Evolutionary conservation across 2,113 vertebrate species (phyloP), one percentile per base, ranked within the genome.

Genomic region (Chamaea fasciata): DNA sequence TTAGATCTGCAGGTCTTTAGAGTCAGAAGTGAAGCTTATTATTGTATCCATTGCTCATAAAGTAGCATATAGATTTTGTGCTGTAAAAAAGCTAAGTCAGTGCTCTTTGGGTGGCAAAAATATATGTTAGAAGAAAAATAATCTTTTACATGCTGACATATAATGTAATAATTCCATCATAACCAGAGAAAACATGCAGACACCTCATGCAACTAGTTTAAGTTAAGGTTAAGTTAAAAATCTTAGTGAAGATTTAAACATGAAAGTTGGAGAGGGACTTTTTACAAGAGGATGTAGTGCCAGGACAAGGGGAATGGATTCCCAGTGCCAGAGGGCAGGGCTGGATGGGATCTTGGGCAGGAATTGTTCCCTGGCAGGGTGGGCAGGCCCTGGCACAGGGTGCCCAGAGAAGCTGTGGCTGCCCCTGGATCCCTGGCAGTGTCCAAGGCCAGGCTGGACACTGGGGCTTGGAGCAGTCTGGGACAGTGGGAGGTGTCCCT

Each of bases 11-110:
- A 86, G 88, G 57, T 86, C 55, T 93, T 95, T 88, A 86, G 67
- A 92, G 88, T 87, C 75, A 95, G 46, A 90, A 92, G 83, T 80
- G 78, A 50, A 82, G 74, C 88, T 91, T 96, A 96, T 92, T 95
- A 93, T 76, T 96, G 69, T 96, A 95, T 89, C 81, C 56, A 59
- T 59, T 95, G 74, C 92, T 96, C 94, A 95, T 97, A 94, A 97
- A 94, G 94, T 65, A 95, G 68, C 8, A 9, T 78, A 97, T 94
- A 78, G 95, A 97, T 97, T 95, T 96, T 93, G 67, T 97, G 86
- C 49, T 95, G 33, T 71, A 92, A 70, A 90, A 95, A 95, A 95
- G 77, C 59, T 95, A 96, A 95, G 94, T 88, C 90, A 86, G 90
- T 87, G 56, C 59, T 92, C 87, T 92, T 85, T 67, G 56, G 62